These are phyloP conservation scores for Sphecodes monilicornis DNA, from an alignment of 2,888 invertebrate genomes.

Conservation along the genomic window DNA sequence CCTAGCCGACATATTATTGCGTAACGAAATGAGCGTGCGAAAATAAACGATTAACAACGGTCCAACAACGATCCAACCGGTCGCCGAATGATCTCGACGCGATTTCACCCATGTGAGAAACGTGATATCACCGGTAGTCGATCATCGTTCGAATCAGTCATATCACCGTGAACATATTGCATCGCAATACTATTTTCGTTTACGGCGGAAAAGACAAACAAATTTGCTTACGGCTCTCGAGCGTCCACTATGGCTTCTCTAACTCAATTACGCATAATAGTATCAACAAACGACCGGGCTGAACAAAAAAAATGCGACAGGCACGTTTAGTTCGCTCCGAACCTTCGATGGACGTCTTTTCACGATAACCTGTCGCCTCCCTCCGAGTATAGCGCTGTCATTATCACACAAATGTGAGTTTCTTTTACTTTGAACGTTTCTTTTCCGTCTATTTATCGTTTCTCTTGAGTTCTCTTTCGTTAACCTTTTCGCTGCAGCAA, in stretches of 20 bases:
- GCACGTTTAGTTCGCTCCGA: constrained; percentile 72
- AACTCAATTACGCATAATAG: constrained; percentile 81
- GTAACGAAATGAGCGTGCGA: neutral
- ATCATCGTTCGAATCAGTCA: neutral
- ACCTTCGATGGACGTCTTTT: constrained; percentile 35
- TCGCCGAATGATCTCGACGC: neutral
- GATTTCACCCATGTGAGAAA: neutral
- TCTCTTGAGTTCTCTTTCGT: constrained; percentile 3
- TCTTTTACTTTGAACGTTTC: neutral
- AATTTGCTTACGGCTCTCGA: constrained; percentile 80
- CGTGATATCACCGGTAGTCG: neutral
- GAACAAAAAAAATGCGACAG: constrained; percentile 48
- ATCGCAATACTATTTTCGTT: constrained; percentile 65
- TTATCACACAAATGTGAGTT: constrained; percentile 62
- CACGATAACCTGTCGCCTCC: constrained; percentile 22
- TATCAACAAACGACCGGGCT: constrained; percentile 79
- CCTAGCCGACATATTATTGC: neutral
- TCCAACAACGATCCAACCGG: neutral
- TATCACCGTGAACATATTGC: neutral
- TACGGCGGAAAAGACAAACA: constrained; percentile 64
- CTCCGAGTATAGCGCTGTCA: neutral
- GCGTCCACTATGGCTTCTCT: constrained; percentile 78
- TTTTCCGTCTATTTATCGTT: neutral
- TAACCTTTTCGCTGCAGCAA: neutral
- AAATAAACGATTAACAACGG: neutral